Evolutionary conservation across 2,888 invertebrate genomes (phyloP).

Genomic region (Tinea pellionella): DNA sequence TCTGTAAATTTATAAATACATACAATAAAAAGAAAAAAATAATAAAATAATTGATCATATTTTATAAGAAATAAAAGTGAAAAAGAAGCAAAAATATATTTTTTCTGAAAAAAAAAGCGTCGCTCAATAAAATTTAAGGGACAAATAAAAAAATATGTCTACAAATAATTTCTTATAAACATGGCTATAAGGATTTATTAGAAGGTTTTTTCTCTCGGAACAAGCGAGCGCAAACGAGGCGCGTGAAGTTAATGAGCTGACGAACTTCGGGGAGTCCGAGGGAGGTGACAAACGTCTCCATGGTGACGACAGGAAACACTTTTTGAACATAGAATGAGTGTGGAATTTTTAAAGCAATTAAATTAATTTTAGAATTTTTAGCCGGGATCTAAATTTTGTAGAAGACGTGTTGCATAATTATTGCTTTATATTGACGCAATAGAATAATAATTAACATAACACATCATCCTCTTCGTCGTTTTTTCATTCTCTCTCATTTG

Average conservation of each 20-base stretch:
- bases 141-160: conserved; percentile 15
- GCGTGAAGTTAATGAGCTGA: conserved; percentile 54
- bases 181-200: conserved; percentile 50
- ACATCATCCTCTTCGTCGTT: too few species aligned
- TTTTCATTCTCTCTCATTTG: too few species aligned
- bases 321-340: conserved; percentile 20
- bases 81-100: background rate
- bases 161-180: conserved; percentile 53
- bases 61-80: background rate
- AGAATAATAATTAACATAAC: too few species aligned
- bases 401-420: too few species aligned
- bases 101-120: background rate
- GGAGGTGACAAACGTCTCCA: conserved; percentile 40
- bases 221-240: conserved; percentile 11
- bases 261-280: conserved; percentile 21
- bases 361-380: conserved; percentile 5
- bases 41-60: too few species aligned
- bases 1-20: too few species aligned
- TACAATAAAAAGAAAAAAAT: too few species aligned
- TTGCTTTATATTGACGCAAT: too few species aligned
- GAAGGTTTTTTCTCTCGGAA: conserved; percentile 3
- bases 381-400: too few species aligned
- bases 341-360: conserved; percentile 23
- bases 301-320: conserved; percentile 31
- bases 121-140: conserved; percentile 4